Evolutionary conservation across 2,888 invertebrate genomes (phyloP).

Genomic region (Heliconius sara): DNA sequence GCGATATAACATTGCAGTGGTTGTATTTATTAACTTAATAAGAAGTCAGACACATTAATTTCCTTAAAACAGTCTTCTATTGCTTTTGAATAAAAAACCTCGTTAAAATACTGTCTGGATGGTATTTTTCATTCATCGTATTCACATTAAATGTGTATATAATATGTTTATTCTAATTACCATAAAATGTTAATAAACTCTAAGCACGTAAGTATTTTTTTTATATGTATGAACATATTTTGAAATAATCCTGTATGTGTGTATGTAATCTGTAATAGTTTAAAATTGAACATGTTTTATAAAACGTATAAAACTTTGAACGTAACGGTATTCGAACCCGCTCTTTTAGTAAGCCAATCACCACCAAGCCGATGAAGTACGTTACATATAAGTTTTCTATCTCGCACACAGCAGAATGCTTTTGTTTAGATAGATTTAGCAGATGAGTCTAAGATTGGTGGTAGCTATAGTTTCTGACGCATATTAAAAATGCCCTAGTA

Average conservation of each 20-base stretch:
- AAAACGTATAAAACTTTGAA: neutral
- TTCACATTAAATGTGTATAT: conserved; percentile 14
- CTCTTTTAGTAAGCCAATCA: neutral
- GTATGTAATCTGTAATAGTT: neutral
- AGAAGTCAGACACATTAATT: conserved; percentile 30
- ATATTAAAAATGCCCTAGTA: too few relatives aligned
- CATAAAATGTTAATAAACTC: conserved; percentile 28
- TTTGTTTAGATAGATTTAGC: too few relatives aligned
- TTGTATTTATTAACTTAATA: conserved; percentile 30
- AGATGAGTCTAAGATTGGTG: too few relatives aligned
- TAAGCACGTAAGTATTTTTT: neutral
- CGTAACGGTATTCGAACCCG: neutral
- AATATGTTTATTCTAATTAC: conserved; percentile 17
- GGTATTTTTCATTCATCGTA: conserved; percentile 34
- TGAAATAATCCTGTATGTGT: neutral
- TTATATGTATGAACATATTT: neutral
- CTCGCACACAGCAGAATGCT: too few relatives aligned
- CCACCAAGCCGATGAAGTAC: neutral
- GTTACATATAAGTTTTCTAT: neutral
- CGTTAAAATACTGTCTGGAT: conserved; percentile 11
- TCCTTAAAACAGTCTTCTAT: conserved; percentile 11
- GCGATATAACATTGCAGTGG: conserved; percentile 21
- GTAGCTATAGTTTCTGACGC: too few relatives aligned
- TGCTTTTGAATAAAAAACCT: conserved; percentile 14
- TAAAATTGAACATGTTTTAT: neutral